Evolutionary conservation across 2,888 invertebrate species (phyloP).

Genomic region (Acronicta leporina): DNA sequence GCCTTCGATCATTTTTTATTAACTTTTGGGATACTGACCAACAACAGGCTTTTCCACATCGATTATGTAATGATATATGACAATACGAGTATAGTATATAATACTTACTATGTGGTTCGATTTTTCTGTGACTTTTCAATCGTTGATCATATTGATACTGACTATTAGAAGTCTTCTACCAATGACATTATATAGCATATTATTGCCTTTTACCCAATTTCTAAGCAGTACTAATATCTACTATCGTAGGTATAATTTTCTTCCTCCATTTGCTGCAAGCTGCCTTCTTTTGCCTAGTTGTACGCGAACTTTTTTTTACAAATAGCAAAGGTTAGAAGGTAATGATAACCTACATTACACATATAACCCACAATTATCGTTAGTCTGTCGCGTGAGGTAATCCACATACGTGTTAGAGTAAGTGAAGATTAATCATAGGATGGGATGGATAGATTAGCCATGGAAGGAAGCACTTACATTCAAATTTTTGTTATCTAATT

Average conservation of each 20-base stretch:
- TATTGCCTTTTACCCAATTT: too few species aligned
- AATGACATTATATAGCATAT: too few species aligned
- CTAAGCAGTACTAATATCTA: background rate
- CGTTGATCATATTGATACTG: too few species aligned
- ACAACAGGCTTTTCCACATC: conserved; percentile 42
- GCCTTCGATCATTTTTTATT: conserved; percentile 64
- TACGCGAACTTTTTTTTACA: too few species aligned
- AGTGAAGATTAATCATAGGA: conserved; percentile 41
- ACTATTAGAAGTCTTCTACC: too few species aligned
- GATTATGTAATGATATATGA: conserved; percentile 53
- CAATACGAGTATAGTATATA: background rate
- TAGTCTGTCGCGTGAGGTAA: conserved; percentile 35
- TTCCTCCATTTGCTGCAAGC: too few species aligned
- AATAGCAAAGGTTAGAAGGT: conserved; percentile 9
- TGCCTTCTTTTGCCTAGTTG: too few species aligned
- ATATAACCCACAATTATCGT: conserved; percentile 43
- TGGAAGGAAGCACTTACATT: conserved; percentile 30
- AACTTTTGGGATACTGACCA: conserved; percentile 53
- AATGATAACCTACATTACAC: conserved; percentile 30
- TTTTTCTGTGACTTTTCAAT: too few species aligned
- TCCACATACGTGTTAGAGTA: conserved; percentile 25
- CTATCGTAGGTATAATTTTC: too few species aligned
- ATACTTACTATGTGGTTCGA: too few species aligned
- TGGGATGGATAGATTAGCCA: conserved; percentile 27
- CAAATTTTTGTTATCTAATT: conserved; percentile 23